Evolutionary conservation across 2,113 vertebrate species (phyloP).

Genomic region (Furnarius figulus): DNA sequence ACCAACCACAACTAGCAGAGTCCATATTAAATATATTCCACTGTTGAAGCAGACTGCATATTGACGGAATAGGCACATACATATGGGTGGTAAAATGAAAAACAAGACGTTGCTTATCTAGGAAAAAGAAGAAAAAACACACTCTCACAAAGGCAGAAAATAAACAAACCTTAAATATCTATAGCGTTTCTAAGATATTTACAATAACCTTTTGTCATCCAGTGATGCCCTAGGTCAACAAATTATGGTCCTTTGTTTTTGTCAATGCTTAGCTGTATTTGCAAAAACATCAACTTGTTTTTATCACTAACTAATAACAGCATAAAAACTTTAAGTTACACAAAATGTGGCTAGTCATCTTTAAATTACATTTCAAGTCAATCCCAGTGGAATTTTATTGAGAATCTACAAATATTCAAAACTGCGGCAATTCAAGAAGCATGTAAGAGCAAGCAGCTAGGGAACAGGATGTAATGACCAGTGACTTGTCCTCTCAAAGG

Average conservation of each 20-base stretch:
- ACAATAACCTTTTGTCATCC: background rate
- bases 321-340: background rate
- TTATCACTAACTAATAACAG: background rate
- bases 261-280: background rate
- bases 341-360: background rate
- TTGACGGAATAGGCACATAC: slow-evolving; percentile 96
- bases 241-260: background rate
- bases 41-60: slow-evolving; percentile 98
- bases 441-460: background rate
- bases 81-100: slow-evolving; percentile 95
- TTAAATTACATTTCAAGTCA: background rate
- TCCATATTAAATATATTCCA: slow-evolving; percentile 98
- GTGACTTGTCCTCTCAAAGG: background rate
- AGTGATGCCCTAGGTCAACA: background rate
- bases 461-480: background rate
- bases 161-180: background rate
- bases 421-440: background rate
- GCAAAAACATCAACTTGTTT: background rate
- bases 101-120: slow-evolving; percentile 99
- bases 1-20: slow-evolving; percentile 94
- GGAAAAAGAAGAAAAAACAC: slow-evolving; percentile 41
- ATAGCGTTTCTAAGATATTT: background rate
- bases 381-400: background rate
- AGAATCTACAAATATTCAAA: background rate
- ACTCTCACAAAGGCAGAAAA: slow-evolving; percentile 23